Conservation (phyloP, 2,113 vertebrate species). For the Chaetodon trifascialis region DNA sequence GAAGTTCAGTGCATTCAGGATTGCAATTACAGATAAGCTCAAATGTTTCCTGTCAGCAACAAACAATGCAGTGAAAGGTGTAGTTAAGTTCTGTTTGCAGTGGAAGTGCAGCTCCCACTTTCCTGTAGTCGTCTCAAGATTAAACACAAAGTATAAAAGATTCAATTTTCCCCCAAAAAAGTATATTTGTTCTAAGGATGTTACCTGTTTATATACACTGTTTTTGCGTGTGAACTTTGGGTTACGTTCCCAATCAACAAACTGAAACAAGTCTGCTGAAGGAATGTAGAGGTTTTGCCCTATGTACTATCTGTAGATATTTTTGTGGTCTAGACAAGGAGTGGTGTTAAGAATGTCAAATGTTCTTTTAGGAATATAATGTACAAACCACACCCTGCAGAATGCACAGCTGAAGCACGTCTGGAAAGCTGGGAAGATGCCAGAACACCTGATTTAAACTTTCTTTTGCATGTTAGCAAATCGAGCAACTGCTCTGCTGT, state of each 20-base stretch:
- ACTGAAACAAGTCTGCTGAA: neutral
- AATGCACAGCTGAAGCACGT: neutral
- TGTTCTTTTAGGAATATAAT: neutral
- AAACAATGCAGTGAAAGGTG: slow-evolving; percentile 33
- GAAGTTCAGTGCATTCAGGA: slow-evolving; percentile 18
- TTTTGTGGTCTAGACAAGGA: neutral
- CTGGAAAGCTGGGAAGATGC: neutral
- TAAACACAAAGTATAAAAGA: neutral
- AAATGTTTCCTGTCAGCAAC: slow-evolving; percentile 37
- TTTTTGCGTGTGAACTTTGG: neutral
- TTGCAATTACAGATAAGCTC: slow-evolving; percentile 17
- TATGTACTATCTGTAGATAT: neutral
- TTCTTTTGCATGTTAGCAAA: neutral
- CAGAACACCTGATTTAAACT: neutral
- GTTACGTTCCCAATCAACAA: neutral
- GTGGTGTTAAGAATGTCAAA: neutral
- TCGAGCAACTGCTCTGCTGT: neutral
- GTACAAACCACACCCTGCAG: neutral
- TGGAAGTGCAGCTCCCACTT: neutral
- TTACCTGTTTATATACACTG: neutral
- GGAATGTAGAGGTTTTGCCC: neutral
- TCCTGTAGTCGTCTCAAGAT: neutral
- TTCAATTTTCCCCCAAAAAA: neutral
- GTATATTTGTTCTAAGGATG: neutral
- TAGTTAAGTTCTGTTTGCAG: slow-evolving; percentile 10